Percentiles rank a stretch among this genome's conserved stretches.
Conservation (phyloP, 2,888 invertebrate genomes). For the Pantelozetes paolii region DNA sequence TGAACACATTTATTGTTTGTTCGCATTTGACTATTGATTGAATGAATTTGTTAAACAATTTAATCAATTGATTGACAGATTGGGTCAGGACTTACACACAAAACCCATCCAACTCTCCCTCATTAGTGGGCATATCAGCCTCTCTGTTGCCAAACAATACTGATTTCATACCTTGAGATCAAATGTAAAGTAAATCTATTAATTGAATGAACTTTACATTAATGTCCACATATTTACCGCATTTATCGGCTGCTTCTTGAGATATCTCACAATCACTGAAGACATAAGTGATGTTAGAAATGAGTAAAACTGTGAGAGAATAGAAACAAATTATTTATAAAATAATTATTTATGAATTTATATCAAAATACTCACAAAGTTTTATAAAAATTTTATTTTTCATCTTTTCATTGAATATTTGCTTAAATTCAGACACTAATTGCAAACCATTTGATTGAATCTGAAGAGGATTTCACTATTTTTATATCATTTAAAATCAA, state of each 20-base stretch:
- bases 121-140: slow-evolving; percentile 10
- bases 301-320: neutral
- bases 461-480: too few relatives aligned
- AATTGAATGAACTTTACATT: neutral
- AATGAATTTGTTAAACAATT: neutral
- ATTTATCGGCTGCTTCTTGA: slow-evolving; percentile 1
- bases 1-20: neutral
- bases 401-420: neutral
- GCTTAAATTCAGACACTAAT: too few relatives aligned
- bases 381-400: neutral
- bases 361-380: neutral
- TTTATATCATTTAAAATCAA: too few relatives aligned
- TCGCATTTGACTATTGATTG: neutral
- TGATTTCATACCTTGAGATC: neutral
- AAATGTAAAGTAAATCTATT: neutral
- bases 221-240: slow-evolving; percentile 1
- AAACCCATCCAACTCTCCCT: slow-evolving; percentile 18
- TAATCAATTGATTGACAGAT: neutral
- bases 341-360: neutral
- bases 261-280: neutral
- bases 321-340: neutral
- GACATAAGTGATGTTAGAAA: neutral
- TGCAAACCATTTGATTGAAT: too few relatives aligned
- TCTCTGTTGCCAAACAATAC: slow-evolving; percentile 31
- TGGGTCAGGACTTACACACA: slow-evolving; percentile 9